Base-by-base conservation (phyloP, 2,888 invertebrate species). In the Cepaea hortensis region DNA sequence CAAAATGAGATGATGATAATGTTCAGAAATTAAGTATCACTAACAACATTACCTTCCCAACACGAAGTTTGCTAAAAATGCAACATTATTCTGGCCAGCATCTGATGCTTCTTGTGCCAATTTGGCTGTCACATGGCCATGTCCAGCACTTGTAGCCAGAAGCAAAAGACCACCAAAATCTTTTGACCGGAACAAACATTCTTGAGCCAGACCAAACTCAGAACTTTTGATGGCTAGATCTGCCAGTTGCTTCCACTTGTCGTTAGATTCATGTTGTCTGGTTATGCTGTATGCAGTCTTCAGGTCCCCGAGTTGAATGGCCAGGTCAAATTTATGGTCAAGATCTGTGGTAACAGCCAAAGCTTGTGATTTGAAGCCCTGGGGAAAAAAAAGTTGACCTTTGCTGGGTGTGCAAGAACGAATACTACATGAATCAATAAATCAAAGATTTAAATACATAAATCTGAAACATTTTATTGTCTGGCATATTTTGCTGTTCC, bases 331-430 rank as follows among this genome's bases (percentile, higher is more conserved):
- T 94, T 97, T 97, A 95, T 99, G 99, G 93, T 99, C 99, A 0
- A 98, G 97, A 95, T 99, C 99, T 70, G 97, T 97, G 35, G 99
- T 98, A 0, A 99, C 99, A 2, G 98, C 98, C 84, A 99, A 95
- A 4, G 99, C 99, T 96, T 99, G 99, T 91, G 98, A 96, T 94
- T 98, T 98, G 95, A 99, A 99, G 76, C 99, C 99, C 96, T 97
- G 94, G 87, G 18, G n/a, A 55, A 72, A 79, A 73, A 48, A 46
- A 4, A 76, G 50, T 35, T 35, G 35, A 35, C 35, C 35, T 35
- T 35, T 1, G 35, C 35, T 35, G 35, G 35, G 35, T 1, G 35
- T 35, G 35, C 35, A 35, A 35, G 35, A 35, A 35, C 35, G 35
- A 35, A 35, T 35, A 35, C 35, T 35, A 35, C 35, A 35, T 35